Percentiles rank a stretch among this genome's conserved stretches.
phyloP scores from a whole-genome alignment of 2,888 invertebrate genomes.

The Melanostoma mellinum region DNA sequence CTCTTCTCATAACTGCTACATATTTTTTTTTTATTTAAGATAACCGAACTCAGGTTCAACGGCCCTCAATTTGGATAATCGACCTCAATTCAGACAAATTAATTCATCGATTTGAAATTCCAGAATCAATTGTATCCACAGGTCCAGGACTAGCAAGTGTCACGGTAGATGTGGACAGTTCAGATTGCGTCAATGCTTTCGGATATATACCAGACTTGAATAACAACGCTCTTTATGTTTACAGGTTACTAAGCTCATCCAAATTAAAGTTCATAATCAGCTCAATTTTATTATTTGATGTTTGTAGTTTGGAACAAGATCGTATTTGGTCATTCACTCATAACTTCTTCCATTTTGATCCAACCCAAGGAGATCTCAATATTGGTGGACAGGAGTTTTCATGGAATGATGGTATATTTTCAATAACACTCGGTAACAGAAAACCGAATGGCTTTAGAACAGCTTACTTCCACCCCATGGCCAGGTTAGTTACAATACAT shows the following conservation, averaged over 20 bases:
- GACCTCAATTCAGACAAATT: constrained; percentile 86
- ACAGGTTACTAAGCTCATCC: constrained; percentile 75
- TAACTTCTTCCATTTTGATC: constrained; percentile 89
- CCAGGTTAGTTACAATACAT: constrained; percentile 77
- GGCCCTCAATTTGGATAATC: constrained; percentile 86
- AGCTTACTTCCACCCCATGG: constrained; percentile 90
- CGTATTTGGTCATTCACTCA: constrained; percentile 89
- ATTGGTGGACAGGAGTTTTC: constrained; percentile 88
- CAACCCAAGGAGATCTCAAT: constrained; percentile 86
- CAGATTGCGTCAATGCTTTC: constrained; percentile 85
- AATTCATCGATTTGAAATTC: constrained; percentile 83
- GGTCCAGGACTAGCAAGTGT: constrained; percentile 86
- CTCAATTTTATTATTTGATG: background rate
- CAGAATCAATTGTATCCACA: constrained; percentile 79
- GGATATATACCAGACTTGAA: constrained; percentile 86
- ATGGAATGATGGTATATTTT: constrained; percentile 92
- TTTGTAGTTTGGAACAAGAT: constrained; percentile 83
- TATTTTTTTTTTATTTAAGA: constrained; percentile 69
- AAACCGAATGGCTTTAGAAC: constrained; percentile 84
- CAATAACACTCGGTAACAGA: constrained; percentile 85
- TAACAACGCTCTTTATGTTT: constrained; percentile 80
- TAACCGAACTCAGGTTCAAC: constrained; percentile 82
- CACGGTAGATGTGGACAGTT: constrained; percentile 85
- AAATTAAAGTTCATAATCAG: too few species aligned
- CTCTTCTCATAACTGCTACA: background rate